A percentile compares a stretch with the other conserved stretches of the same genome.
phyloP scores from a whole-genome alignment of 2,797 vertebrate genomes.

The Ciconia nigra region DNA sequence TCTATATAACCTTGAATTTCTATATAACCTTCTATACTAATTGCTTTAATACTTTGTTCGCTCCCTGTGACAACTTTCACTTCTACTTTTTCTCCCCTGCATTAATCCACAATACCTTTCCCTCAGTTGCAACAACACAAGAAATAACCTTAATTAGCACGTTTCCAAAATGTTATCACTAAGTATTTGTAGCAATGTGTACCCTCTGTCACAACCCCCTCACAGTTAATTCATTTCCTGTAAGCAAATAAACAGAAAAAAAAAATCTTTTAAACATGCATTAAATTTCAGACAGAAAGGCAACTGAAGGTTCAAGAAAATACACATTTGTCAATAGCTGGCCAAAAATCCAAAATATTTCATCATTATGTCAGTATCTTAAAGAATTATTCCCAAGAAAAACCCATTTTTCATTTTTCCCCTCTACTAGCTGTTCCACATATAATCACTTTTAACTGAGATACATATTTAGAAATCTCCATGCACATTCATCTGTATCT shows the following conservation, averaged over 20 bases:
- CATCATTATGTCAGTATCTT: neutral
- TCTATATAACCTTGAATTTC: neutral
- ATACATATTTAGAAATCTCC: neutral
- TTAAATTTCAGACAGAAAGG: neutral
- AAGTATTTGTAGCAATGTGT: neutral
- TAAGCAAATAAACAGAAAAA: neutral
- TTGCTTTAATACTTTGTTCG: neutral
- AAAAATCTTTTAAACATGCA: neutral
- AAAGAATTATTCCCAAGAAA: neutral
- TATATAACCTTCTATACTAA: neutral
- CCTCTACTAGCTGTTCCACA: neutral
- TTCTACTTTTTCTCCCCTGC: neutral
- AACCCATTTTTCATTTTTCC: accelerated
- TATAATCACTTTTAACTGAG: neutral
- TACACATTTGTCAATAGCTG: neutral
- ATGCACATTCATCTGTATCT: neutral
- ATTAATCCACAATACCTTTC: neutral
- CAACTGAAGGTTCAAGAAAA: neutral
- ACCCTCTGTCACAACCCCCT: neutral
- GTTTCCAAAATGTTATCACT: neutral
- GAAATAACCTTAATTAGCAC: neutral
- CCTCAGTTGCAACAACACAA: neutral
- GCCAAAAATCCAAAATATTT: neutral
- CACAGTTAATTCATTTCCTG: neutral
- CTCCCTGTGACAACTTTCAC: neutral